Evolutionary conservation across 2,888 invertebrate species (phyloP).

Genomic region (Nymphalis polychloros): DNA sequence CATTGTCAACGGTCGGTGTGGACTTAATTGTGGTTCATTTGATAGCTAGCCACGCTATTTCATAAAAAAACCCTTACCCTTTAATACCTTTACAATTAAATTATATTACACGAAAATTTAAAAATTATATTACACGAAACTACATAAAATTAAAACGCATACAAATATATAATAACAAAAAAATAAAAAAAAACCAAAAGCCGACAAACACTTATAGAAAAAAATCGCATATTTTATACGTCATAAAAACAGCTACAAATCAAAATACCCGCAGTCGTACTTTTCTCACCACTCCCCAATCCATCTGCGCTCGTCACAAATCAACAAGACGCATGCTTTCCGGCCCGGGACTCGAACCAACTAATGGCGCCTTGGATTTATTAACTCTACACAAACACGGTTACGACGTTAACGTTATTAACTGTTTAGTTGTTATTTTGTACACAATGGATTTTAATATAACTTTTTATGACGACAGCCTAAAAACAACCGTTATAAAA

Average conservation of each 20-base stretch:
- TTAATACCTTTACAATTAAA: no score
- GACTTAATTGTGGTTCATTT: no score
- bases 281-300: constrained; percentile 46
- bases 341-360: constrained; percentile 62
- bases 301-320: constrained; percentile 75
- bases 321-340: constrained; percentile 77
- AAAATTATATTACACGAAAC: no score
- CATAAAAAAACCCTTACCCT: no score
- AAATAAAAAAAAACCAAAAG: not conserved
- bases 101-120: no score
- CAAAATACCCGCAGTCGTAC: constrained; percentile 44
- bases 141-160: no score
- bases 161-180: not conserved
- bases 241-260: constrained; percentile 40
- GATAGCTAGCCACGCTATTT: no score
- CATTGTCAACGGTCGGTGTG: no score
- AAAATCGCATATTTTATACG: not conserved
- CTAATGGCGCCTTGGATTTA: constrained; percentile 69
- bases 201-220: not conserved
- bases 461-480: no score
- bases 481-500: no score
- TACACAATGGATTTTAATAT: not conserved
- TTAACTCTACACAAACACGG: constrained; percentile 61
- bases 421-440: constrained; percentile 12
- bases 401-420: constrained; percentile 57